Conservation (phyloP, 2,113 vertebrate species). For the Thinocorus orbignyianus region DNA sequence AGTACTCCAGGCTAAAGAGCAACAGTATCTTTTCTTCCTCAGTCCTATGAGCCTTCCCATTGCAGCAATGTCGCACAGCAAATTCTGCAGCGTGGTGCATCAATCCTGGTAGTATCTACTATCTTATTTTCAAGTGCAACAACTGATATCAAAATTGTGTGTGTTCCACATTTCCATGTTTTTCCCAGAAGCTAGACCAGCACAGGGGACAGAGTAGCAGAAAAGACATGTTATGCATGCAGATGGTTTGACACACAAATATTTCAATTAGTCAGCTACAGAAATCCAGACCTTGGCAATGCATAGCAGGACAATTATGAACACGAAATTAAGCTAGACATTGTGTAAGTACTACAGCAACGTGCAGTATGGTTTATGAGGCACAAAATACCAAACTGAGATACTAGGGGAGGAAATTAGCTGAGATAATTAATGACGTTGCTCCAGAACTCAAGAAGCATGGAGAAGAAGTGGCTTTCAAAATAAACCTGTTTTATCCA, state of each 20-base stretch:
- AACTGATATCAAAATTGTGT: not conserved
- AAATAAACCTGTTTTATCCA: not conserved
- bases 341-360: not conserved
- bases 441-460: not conserved
- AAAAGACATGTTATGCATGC: not conserved
- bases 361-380: not conserved
- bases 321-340: not conserved
- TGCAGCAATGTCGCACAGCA: not conserved
- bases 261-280: conserved; percentile 21
- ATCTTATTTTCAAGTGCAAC: not conserved
- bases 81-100: not conserved
- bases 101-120: not conserved
- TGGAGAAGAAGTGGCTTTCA: not conserved
- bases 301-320: not conserved
- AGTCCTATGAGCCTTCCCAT: not conserved
- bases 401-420: not conserved
- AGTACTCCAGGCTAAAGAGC: not conserved
- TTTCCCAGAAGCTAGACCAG: not conserved
- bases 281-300: conserved; percentile 2
- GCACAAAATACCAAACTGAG: not conserved
- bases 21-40: not conserved
- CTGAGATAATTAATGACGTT: not conserved
- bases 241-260: not conserved
- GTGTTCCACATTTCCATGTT: not conserved
- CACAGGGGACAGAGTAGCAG: not conserved